Percentiles rank a stretch among this genome's conserved stretches.
Conservation (phyloP, 2,888 invertebrate species). For the Dryomyza anilis region DNA sequence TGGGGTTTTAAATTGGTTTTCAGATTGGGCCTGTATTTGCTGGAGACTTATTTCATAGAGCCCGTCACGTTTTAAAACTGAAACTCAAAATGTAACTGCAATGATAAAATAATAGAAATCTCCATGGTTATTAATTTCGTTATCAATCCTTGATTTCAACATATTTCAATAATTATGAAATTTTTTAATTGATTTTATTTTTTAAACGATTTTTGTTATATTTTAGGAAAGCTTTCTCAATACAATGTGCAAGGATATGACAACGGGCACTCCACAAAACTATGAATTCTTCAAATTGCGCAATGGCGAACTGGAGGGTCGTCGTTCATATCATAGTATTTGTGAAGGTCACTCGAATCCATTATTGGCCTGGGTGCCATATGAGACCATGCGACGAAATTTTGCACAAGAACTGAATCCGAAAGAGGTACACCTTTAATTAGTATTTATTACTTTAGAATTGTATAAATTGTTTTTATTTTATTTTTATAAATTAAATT, state of each 20-base stretch:
- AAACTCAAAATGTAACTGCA: not conserved
- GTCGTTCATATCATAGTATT: conserved; percentile 45
- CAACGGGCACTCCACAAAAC: conserved; percentile 44
- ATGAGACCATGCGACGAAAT: conserved; percentile 41
- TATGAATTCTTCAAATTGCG: conserved; percentile 50
- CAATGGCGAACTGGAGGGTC: conserved; percentile 50
- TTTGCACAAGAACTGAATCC: conserved; percentile 50
- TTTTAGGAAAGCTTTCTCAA: conserved; percentile 49
- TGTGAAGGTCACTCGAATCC: conserved; percentile 41
- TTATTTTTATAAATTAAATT: not conserved
- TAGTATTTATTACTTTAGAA: not conserved
- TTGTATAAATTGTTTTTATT: not conserved
- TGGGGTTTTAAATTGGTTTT: too few species aligned
- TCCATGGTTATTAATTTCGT: not conserved
- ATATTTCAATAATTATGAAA: not conserved
- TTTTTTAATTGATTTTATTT: not conserved
- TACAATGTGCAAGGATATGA: conserved; percentile 52
- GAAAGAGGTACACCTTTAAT: conserved; percentile 42
- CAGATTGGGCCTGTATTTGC: too few species aligned
- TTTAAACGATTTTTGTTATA: not conserved
- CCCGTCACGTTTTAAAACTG: too few species aligned
- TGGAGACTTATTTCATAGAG: too few species aligned
- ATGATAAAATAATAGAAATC: not conserved
- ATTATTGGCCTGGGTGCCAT: conserved; percentile 53
- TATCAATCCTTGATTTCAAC: not conserved